Evolutionary conservation across 2,797 vertebrate species (phyloP), one percentile per base, ranked within the genome.

Genomic region (Sarcoramphus papa): DNA sequence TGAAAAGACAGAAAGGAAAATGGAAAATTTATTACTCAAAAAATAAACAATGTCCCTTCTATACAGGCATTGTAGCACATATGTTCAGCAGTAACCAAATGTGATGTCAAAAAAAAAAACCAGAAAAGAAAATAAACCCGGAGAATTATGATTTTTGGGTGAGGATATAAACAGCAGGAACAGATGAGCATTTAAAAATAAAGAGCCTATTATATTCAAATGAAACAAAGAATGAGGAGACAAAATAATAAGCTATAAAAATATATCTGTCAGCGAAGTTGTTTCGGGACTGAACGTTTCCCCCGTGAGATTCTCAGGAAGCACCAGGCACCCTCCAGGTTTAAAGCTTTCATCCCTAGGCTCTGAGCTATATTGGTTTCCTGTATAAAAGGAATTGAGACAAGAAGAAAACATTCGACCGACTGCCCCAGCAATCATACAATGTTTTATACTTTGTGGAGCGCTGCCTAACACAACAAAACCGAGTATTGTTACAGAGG

Each of bases 161-260:
- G 73, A 96, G 63, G 62, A 93, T 93, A 64, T 64, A 72, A 96
- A 88, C 75, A 96, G 82, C 82, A 95, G 82, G 82, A 97, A 95
- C 64, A 84, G 78, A 96, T 24, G 69, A 97, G 54, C 48, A 73
- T 85, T 97, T 96, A 93, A 96, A 96, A 97, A 97, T 94, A 96
- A 97, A 96, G 27, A 88, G 35, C 68, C 73, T 87, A 88, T 95
- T 92, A 89, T 93, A 96, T 91, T 95, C 91, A 96, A 95, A 97
- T 97, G 69, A 94, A 95, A 94, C 40, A 68, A 92, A 91, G 85
- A 94, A 91, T 31, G n/a, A 91, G 31, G 48, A 88, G 62, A 76
- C 75, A 94, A 95, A 97, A 94, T 78, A 96, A 94, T 80, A 93
- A 87, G 62, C 85, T 93, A 91, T 91, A 96, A 97, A 97, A 97